Percentiles rank a stretch among this genome's conserved stretches.
These are phyloP conservation scores for Megaustenia siamemsis DNA, from an alignment of 2,888 invertebrate species.

Conservation along the genomic window DNA sequence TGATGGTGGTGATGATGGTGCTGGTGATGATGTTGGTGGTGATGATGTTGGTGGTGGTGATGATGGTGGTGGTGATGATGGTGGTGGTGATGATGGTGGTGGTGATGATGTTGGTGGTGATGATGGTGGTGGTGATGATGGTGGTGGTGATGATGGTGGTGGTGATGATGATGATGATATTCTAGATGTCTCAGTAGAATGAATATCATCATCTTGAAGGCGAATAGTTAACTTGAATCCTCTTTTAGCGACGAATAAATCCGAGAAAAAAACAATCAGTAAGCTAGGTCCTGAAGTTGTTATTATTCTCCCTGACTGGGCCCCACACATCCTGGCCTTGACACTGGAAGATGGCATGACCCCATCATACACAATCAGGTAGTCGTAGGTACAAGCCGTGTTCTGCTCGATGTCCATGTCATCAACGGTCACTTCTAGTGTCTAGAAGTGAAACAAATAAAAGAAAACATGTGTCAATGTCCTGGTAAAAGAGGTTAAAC, in stretches of 20 bases:
- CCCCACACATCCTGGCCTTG: constrained; percentile 27
- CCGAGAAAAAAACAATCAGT: constrained; percentile 4
- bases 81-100: too few relatives aligned
- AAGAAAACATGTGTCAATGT: background rate
- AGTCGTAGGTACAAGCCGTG: constrained; percentile 46
- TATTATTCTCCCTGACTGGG: background rate
- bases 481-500: too few relatives aligned
- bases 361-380: constrained; percentile 40
- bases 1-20: background rate
- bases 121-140: background rate
- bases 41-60: too few relatives aligned
- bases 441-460: constrained; percentile 39
- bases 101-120: too few relatives aligned
- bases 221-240: constrained; percentile 38
- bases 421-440: constrained; percentile 33
- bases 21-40: too few relatives aligned
- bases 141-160: background rate
- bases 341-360: background rate
- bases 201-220: background rate
- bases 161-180: too few relatives aligned
- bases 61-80: background rate
- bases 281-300: constrained; percentile 14
- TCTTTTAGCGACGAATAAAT: constrained; percentile 7
- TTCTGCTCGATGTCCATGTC: constrained; percentile 52
- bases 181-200: background rate